Conservation (phyloP, 2,797 vertebrate genomes). For the Thripadectes ignobilis region DNA sequence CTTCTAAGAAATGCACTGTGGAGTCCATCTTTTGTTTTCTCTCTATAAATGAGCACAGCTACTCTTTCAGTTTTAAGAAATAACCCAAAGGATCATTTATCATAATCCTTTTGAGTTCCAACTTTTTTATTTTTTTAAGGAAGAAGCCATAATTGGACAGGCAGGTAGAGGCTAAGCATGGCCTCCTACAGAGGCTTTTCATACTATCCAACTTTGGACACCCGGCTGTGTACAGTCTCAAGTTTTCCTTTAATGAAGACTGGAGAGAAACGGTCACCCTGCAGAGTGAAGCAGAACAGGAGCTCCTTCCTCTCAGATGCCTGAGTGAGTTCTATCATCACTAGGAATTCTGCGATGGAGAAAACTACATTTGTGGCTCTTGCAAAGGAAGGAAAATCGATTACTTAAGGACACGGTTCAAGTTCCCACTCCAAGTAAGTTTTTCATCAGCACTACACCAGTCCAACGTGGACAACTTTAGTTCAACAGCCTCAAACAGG, state of each 20-base stretch:
- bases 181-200: background rate
- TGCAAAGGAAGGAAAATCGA: background rate
- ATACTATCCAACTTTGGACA: background rate
- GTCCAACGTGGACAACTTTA: background rate
- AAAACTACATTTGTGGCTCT: background rate
- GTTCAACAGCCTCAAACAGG: background rate
- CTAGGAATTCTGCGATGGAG: background rate
- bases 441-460: background rate
- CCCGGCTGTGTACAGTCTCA: background rate
- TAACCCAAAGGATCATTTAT: background rate
- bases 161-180: background rate
- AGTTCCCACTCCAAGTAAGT: background rate
- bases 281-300: background rate
- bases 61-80: background rate
- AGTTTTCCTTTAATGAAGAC: background rate
- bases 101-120: background rate
- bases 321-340: background rate
- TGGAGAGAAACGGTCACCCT: accelerated
- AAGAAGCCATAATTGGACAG: background rate
- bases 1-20: background rate
- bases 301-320: background rate
- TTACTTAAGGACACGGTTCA: background rate
- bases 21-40: background rate
- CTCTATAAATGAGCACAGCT: background rate
- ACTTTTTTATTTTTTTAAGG: background rate